Evolutionary conservation across 2,888 invertebrate genomes (phyloP).

Genomic region (Leptopterna dolabrata): DNA sequence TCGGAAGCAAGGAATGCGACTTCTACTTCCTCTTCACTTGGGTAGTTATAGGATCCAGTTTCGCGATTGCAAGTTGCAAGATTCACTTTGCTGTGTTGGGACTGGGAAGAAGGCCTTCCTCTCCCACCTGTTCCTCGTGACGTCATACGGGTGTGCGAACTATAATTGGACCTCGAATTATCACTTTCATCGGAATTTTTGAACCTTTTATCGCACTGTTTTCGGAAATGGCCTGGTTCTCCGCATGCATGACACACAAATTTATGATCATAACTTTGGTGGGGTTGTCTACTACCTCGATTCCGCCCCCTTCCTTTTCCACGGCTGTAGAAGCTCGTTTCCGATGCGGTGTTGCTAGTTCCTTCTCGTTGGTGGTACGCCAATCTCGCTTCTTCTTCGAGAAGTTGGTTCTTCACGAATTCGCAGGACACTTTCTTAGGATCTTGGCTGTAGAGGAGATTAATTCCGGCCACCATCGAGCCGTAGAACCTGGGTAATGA

Average conservation of each 20-base stretch:
- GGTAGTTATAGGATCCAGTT: too few relatives aligned
- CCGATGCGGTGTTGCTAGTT: neutral
- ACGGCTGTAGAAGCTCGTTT: neutral
- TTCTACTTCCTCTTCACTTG: too few relatives aligned
- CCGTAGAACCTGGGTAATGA: neutral
- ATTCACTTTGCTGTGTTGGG: too few relatives aligned
- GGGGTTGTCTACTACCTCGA: too few relatives aligned
- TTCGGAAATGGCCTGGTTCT: neutral
- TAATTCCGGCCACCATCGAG: neutral
- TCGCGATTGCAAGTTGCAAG: too few relatives aligned
- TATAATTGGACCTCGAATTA: neutral
- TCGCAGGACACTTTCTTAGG: neutral
- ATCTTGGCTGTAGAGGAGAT: neutral
- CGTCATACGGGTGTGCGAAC: too few relatives aligned
- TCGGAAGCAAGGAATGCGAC: neutral
- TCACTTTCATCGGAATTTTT: neutral
- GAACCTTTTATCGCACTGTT: neutral
- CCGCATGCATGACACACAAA: neutral
- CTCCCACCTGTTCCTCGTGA: too few relatives aligned
- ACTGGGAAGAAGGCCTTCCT: too few relatives aligned
- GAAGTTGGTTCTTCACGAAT: constrained; percentile 20
- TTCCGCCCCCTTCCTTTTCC: too few relatives aligned
- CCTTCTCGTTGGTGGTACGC: neutral
- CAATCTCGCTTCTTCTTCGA: constrained; percentile 11
- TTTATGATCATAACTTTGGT: neutral